Percentiles rank a stretch among this genome's conserved stretches.
Evolutionary conservation across 2,113 vertebrate species (phyloP).

Genomic region (Canis aureus): DNA sequence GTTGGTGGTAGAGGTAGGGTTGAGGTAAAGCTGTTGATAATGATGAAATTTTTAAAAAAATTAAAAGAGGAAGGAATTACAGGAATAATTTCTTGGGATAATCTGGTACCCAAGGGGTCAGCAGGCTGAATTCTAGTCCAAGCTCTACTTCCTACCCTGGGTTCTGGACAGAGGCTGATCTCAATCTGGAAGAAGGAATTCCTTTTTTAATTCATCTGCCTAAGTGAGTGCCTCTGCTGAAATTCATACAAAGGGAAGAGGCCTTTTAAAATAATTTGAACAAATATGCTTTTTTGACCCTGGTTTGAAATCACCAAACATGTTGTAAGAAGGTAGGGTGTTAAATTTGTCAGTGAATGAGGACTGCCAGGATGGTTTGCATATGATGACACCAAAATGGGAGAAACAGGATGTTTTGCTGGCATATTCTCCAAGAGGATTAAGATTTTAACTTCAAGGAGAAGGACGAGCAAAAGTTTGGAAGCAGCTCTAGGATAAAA

Average conservation of each 20-base stretch:
- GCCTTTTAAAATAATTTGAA: not conserved
- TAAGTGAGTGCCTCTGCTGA: not conserved
- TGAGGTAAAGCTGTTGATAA: not conserved
- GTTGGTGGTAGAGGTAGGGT: not conserved
- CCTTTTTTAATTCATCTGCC: not conserved
- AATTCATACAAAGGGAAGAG: not conserved
- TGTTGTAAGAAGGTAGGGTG: not conserved
- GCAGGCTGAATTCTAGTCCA: not conserved
- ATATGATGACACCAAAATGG: not conserved
- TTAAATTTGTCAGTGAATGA: not conserved
- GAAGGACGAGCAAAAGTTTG: not conserved
- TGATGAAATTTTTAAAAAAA: not conserved
- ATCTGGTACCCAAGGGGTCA: not conserved
- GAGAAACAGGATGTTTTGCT: not conserved
- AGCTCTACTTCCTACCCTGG: not conserved
- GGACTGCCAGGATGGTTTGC: not conserved
- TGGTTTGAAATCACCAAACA: not conserved
- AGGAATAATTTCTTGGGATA: not conserved
- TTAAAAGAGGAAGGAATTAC: not conserved
- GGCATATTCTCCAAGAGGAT: not conserved
- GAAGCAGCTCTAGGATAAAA: not conserved
- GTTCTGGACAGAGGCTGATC: not conserved
- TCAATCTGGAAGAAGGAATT: not conserved
- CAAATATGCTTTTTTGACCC: not conserved
- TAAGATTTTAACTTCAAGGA: not conserved